Percentiles rank a stretch among this genome's conserved stretches.
Evolutionary conservation across 2,113 vertebrate genomes (phyloP).

Genomic region (Pungitius pungitius): DNA sequence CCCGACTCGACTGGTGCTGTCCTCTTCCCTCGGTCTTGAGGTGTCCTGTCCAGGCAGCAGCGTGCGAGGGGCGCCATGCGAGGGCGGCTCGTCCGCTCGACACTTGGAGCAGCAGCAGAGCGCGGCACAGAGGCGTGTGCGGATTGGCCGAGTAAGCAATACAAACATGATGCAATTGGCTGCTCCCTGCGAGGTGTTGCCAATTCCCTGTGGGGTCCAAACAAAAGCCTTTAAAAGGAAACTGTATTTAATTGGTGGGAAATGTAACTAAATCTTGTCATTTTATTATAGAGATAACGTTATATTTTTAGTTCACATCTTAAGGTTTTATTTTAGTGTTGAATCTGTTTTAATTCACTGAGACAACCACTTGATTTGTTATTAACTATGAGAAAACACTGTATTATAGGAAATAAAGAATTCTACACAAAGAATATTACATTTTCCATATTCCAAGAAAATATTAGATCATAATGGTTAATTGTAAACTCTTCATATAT

Average conservation of each 20-base stretch:
- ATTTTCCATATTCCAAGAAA: too few relatives aligned
- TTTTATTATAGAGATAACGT: neutral
- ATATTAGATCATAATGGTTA: neutral
- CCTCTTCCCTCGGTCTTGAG: constrained; percentile 33
- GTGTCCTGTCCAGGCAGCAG: constrained; percentile 21
- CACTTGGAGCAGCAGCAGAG: constrained; percentile 74
- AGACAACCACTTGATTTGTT: neutral
- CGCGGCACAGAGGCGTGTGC: constrained; percentile 77
- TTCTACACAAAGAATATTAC: neutral
- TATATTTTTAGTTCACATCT: neutral
- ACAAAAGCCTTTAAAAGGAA: neutral
- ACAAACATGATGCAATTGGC: constrained; percentile 97
- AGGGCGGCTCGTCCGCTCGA: neutral
- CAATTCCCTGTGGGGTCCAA: constrained; percentile 85
- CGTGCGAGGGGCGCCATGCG: neutral
- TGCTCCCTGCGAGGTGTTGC: constrained; percentile 96
- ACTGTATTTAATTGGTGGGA: neutral
- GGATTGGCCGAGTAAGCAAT: constrained; percentile 84
- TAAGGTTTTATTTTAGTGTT: neutral
- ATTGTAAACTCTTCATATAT: neutral
- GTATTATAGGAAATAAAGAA: neutral
- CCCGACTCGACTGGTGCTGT: neutral
- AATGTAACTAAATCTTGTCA: neutral
- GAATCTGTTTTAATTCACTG: neutral
- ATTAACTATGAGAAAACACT: neutral